Percentiles rank a stretch among this genome's conserved stretches.
Conservation (phyloP, 1,140 invertebrate species). For the Stratiolaelaps scimitus region DNA sequence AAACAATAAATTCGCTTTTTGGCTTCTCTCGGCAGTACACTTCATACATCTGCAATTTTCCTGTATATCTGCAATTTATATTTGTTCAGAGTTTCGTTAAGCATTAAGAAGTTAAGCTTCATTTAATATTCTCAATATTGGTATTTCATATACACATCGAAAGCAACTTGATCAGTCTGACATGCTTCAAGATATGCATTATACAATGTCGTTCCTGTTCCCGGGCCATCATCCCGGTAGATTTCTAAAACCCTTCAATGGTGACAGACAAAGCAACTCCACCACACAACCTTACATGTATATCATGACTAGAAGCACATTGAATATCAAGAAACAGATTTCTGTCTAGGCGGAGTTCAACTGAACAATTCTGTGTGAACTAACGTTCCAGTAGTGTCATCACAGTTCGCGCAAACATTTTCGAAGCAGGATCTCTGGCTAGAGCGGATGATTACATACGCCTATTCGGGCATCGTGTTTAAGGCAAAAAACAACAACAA, state of each 20-base stretch:
- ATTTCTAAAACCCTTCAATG: not conserved
- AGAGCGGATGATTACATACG: no score
- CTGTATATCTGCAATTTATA: not conserved
- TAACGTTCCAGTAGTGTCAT: no score
- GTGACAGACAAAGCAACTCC: no score
- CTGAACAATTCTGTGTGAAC: no score
- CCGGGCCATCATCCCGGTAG: not conserved
- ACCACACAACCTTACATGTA: not conserved
- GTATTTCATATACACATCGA: not conserved
- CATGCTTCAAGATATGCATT: not conserved
- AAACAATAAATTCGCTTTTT: constrained; percentile 5
- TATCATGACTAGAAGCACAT: not conserved
- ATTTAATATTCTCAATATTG: no score
- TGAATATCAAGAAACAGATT: not conserved
- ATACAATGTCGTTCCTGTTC: not conserved
- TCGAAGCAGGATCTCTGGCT: no score
- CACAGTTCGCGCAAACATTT: no score
- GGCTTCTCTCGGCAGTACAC: not conserved
- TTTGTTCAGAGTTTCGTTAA: no score
- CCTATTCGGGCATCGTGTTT: no score
- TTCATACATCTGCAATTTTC: not conserved
- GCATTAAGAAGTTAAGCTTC: no score
- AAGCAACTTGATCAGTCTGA: constrained; percentile 4
- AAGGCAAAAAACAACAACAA: no score
- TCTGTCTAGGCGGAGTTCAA: no score